These are phyloP conservation scores for Acanthosepion esculentum DNA, from an alignment of 2,888 invertebrate species.

Conservation along the genomic window DNA sequence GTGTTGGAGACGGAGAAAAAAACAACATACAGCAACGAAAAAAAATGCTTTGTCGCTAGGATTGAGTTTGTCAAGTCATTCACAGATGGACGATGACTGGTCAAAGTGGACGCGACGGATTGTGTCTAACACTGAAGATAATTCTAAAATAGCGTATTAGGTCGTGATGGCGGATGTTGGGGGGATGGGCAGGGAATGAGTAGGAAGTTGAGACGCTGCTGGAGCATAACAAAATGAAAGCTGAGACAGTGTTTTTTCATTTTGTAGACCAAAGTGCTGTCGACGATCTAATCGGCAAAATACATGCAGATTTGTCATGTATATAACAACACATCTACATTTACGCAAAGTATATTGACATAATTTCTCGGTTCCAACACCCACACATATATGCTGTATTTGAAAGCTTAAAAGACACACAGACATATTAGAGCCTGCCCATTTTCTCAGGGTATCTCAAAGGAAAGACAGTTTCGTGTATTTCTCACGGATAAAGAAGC, in stretches of 20 bases:
- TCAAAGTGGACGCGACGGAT: not conserved
- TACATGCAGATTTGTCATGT: no score
- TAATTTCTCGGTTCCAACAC: no score
- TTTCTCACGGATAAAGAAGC: no score
- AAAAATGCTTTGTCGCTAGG: not conserved
- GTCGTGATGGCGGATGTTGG: not conserved
- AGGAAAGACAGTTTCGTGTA: no score
- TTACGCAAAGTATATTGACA: no score
- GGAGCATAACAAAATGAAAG: not conserved
- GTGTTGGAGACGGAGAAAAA: not conserved
- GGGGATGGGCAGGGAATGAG: not conserved
- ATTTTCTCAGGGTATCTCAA: no score
- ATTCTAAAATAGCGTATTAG: not conserved
- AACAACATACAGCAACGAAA: not conserved
- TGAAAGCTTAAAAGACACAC: no score
- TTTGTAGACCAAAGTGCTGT: no score
- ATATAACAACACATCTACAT: no score
- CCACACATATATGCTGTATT: no score
- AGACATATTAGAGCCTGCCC: no score
- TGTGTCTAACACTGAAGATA: not conserved
- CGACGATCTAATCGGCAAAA: no score
- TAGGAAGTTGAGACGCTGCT: not conserved
- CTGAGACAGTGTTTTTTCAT: not conserved
- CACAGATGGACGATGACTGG: constrained; percentile 33
- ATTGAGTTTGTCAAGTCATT: constrained; percentile 20